These are phyloP conservation scores for Portunus trituberculatus DNA, from an alignment of 1,140 invertebrate species.

Conservation along the genomic window DNA sequence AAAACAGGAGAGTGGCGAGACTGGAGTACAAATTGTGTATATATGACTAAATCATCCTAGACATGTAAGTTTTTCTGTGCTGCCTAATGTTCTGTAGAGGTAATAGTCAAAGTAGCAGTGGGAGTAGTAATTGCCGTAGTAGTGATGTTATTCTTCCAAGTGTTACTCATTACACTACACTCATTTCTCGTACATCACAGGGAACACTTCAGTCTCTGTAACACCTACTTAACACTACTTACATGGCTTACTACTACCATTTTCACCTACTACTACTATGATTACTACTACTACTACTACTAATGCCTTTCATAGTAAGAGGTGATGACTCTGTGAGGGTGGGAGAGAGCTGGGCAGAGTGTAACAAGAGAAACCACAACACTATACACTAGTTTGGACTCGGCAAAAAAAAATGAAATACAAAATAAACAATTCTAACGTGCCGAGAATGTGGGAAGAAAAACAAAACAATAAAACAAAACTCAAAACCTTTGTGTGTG, in stretches of 20 bases:
- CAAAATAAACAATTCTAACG: no score
- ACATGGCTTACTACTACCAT: background rate
- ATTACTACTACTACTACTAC: conserved; percentile 6
- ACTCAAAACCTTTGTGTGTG: background rate
- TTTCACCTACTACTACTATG: background rate
- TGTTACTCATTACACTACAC: no score
- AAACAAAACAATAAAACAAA: background rate
- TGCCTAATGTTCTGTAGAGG: background rate
- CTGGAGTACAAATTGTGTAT: conserved; percentile 12
- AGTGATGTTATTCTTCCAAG: no score
- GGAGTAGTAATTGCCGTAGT: background rate
- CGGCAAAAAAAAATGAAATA: no score
- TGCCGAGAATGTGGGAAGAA: background rate
- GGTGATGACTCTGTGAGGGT: background rate
- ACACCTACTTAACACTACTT: background rate
- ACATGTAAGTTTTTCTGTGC: conserved; percentile 7
- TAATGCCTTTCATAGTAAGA: conserved; percentile 35
- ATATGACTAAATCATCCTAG: background rate
- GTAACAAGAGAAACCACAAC: no score
- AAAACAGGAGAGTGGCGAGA: background rate
- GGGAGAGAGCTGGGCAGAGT: background rate
- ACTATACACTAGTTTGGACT: no score
- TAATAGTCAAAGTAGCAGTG: conserved; percentile 11
- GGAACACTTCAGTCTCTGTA: no score
- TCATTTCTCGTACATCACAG: no score